Conservation (phyloP, 2,113 vertebrate genomes). For the Microcebus griseorufus region DNA sequence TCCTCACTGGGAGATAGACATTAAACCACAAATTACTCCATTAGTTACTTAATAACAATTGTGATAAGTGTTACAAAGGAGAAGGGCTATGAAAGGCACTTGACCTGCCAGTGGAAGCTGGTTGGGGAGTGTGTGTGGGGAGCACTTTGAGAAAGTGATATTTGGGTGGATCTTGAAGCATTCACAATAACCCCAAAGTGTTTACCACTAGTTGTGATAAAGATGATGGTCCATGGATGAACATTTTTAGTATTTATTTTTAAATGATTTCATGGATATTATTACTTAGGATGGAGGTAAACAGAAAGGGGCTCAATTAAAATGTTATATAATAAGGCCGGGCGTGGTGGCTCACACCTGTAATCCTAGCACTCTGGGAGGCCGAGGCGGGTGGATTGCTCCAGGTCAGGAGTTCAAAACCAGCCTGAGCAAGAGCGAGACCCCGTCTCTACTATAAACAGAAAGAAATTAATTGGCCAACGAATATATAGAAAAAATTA, state of each 20-base stretch:
- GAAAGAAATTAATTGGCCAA: no score
- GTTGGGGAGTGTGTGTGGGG: not conserved
- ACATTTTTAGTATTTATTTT: not conserved
- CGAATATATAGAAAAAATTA: no score
- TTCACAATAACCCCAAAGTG: not conserved
- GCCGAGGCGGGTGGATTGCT: no score
- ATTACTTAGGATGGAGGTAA: conserved; percentile 20
- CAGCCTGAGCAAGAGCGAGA: no score
- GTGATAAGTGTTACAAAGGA: not conserved
- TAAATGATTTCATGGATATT: conserved; percentile 6
- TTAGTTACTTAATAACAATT: not conserved
- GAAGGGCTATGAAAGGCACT: not conserved
- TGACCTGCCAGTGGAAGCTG: not conserved
- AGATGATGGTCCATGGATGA: not conserved
- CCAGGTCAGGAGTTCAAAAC: no score
- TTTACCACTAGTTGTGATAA: not conserved
- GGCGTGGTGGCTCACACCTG: no score
- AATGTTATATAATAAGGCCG: not conserved
- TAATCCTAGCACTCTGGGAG: no score
- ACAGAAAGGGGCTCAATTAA: not conserved
- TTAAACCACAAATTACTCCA: not conserved
- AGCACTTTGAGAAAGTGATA: conserved; percentile 12
- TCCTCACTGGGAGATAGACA: not conserved
- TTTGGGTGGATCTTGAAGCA: conserved; percentile 26
- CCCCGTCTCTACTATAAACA: no score